Evolutionary conservation across 2,113 vertebrate genomes (phyloP).

Genomic region (Emydura subglobosa): DNA sequence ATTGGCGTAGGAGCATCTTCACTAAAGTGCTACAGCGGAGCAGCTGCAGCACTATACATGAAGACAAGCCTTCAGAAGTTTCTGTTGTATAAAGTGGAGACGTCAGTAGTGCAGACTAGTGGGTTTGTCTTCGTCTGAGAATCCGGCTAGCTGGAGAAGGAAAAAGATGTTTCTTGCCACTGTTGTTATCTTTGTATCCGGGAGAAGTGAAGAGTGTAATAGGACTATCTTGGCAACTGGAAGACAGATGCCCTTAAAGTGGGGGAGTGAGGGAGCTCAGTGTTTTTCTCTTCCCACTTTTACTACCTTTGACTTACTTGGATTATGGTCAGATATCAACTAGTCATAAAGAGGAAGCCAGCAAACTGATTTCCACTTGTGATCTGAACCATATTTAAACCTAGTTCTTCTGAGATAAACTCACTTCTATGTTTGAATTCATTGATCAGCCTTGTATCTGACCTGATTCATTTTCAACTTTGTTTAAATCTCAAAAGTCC

Average conservation of each 20-base stretch:
- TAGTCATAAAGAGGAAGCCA: neutral
- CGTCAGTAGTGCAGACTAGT: neutral
- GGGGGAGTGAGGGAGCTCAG: accelerated
- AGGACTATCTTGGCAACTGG: neutral
- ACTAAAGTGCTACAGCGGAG: too few species aligned
- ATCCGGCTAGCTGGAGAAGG: neutral
- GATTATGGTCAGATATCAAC: neutral
- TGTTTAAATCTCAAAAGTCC: neutral
- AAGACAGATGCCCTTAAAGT: accelerated
- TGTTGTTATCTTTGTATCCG: neutral
- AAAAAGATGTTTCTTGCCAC: neutral
- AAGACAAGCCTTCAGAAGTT: neutral
- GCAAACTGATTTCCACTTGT: neutral
- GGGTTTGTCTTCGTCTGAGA: neutral
- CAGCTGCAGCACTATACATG: too few species aligned
- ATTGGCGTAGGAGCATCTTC: too few species aligned
- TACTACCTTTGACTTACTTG: too few species aligned
- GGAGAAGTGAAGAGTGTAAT: neutral
- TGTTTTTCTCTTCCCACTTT: neutral
- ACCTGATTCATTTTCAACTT: neutral
- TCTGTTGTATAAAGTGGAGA: neutral
- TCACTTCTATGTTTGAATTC: neutral
- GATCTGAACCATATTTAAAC: neutral
- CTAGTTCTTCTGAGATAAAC: neutral
- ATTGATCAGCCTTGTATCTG: neutral